These are phyloP conservation scores for Tenthredo scrophulariae DNA, from an alignment of 2,888 invertebrate genomes.

Conservation along the genomic window DNA sequence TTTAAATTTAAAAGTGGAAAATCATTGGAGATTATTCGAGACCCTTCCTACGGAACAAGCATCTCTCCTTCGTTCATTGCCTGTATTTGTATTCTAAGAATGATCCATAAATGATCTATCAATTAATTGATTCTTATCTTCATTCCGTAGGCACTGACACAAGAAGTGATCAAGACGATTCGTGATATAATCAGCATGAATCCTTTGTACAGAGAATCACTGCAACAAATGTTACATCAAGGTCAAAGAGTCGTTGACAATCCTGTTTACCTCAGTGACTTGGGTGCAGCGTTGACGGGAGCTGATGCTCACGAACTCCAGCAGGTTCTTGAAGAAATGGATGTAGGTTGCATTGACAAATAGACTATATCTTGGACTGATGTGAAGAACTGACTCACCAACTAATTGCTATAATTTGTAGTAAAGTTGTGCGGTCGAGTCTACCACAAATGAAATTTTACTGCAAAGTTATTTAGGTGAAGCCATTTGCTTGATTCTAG, in stretches of 20 bases:
- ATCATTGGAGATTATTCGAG: not conserved
- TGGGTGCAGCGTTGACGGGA: constrained; percentile 96
- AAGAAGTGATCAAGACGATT: constrained; percentile 98
- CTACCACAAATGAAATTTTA: constrained; percentile 19
- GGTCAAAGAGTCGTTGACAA: constrained; percentile 98
- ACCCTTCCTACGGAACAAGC: not conserved
- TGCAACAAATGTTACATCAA: constrained; percentile 98
- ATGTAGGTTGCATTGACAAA: constrained; percentile 83
- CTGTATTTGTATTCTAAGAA: not conserved
- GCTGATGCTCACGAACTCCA: constrained; percentile 96
- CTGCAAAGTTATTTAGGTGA: constrained; percentile 35
- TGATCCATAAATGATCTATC: not conserved
- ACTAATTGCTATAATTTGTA: not conserved
- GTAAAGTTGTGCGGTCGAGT: not conserved
- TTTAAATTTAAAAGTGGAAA: not conserved
- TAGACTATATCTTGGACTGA: not conserved
- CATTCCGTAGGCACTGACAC: constrained; percentile 87
- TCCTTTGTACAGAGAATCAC: constrained; percentile 96
- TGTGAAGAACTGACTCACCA: not conserved
- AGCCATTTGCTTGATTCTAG: constrained; percentile 79
- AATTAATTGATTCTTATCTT: constrained; percentile 57
- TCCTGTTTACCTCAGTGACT: constrained; percentile 97
- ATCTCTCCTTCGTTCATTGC: not conserved
- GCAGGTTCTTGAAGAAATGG: constrained; percentile 94
- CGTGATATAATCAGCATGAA: constrained; percentile 98